A percentile compares a stretch with the other conserved stretches of the same genome.
These are phyloP conservation scores for Aporophyla nigra DNA, from an alignment of 2,888 invertebrate genomes.

Conservation along the genomic window DNA sequence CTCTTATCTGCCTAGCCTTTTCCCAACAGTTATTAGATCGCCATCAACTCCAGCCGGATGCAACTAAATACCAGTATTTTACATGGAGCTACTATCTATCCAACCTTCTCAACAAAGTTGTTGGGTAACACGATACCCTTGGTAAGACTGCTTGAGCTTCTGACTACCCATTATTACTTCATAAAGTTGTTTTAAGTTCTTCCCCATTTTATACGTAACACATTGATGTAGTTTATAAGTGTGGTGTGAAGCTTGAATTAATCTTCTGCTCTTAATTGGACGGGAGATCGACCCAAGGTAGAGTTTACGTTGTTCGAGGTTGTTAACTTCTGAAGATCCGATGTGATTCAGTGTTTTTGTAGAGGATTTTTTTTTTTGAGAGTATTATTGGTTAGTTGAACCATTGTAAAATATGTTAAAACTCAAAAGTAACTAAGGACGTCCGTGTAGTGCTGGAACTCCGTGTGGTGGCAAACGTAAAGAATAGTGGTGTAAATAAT, in stretches of 20 bases:
- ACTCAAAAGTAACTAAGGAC: no score
- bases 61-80: neutral
- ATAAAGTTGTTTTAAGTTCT: neutral
- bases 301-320: constrained; percentile 26
- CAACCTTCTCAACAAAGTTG: neutral
- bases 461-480: no score
- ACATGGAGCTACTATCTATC: no score
- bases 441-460: no score
- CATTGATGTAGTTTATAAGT: constrained; percentile 40
- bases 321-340: no score
- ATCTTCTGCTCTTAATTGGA: constrained; percentile 49
- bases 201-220: constrained; percentile 11
- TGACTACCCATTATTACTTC: neutral
- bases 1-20: neutral
- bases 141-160: neutral
- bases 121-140: neutral
- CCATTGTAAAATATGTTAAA: no score
- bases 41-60: neutral
- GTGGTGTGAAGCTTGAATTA: constrained; percentile 48
- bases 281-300: constrained; percentile 10
- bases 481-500: no score
- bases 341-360: no score
- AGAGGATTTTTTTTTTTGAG: no score
- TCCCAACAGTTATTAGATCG: neutral
- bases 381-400: no score